phyloP scores from a whole-genome alignment of 2,888 invertebrate genomes.

The Drosophila dives region DNA sequence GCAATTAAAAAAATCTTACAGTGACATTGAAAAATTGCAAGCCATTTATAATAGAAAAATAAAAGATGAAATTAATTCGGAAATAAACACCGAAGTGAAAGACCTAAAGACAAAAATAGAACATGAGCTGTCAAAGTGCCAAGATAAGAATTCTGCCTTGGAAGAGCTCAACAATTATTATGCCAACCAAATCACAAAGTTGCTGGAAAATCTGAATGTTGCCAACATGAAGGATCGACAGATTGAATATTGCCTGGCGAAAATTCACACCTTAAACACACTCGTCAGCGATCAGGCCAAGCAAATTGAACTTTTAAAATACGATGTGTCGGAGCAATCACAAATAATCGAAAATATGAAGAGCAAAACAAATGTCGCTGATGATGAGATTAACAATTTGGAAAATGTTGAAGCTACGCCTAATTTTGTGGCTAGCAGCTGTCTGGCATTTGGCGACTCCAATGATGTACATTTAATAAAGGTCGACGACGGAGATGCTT shows the following conservation, averaged over 20 bases:
- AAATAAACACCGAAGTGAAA: slow-evolving; percentile 11
- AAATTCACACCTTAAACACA: slow-evolving; percentile 24
- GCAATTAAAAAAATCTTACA: slow-evolving; percentile 33
- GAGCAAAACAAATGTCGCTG: slow-evolving; percentile 15
- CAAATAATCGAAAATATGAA: slow-evolving; percentile 42
- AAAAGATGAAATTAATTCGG: slow-evolving; percentile 25
- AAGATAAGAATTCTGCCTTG: slow-evolving; percentile 25
- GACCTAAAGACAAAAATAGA: slow-evolving; percentile 10
- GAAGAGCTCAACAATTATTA: slow-evolving; percentile 40
- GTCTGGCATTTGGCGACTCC: slow-evolving; percentile 26
- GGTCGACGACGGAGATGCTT: slow-evolving; percentile 23
- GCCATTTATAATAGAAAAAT: slow-evolving; percentile 40
- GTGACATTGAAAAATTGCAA: slow-evolving; percentile 42
- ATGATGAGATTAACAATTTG: slow-evolving; percentile 11
- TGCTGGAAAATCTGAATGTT: slow-evolving; percentile 7
- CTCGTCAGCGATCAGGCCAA: slow-evolving; percentile 47
- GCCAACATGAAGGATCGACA: slow-evolving; percentile 27
- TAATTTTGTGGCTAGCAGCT: slow-evolving; percentile 26
- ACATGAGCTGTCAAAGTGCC: slow-evolving; percentile 33
- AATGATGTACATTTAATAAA: slow-evolving; percentile 29
- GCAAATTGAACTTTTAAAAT: slow-evolving; percentile 25
- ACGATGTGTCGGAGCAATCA: slow-evolving; percentile 30
- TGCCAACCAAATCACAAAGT: slow-evolving; percentile 31
- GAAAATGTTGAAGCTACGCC: slow-evolving; percentile 10
- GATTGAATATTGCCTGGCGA: slow-evolving; percentile 19